A percentile compares a stretch with the other conserved stretches of the same genome.
Conservation (phyloP, 2,797 vertebrate genomes). For the Adelosebastes latens region DNA sequence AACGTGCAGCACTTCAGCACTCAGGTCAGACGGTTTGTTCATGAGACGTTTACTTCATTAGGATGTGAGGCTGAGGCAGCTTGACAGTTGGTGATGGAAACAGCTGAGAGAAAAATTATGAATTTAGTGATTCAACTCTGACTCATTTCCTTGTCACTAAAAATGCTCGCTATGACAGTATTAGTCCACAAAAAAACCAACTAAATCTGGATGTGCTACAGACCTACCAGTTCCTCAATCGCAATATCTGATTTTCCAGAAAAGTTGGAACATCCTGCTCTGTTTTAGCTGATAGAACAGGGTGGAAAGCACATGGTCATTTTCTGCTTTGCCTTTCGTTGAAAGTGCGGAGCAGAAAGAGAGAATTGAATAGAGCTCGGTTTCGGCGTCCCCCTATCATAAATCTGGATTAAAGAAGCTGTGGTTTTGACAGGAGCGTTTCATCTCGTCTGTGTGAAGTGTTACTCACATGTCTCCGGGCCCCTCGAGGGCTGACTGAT, state of each 20-base stretch:
- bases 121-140: not conserved
- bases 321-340: not conserved
- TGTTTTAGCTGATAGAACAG: not conserved
- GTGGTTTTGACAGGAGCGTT: slow-evolving; percentile 52
- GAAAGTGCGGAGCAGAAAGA: not conserved
- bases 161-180: not conserved
- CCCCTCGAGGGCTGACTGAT: slow-evolving; percentile 41
- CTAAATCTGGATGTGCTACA: not conserved
- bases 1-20: slow-evolving; percentile 22
- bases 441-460: slow-evolving; percentile 47
- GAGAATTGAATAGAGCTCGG: not conserved
- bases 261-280: not conserved
- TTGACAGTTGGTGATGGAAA: not conserved
- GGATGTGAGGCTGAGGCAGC: not conserved
- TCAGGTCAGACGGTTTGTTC: slow-evolving; percentile 9
- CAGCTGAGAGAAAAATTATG: not conserved
- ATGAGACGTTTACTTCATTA: slow-evolving; percentile 10
- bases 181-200: not conserved
- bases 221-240: not conserved
- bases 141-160: not conserved
- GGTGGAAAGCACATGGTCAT: slow-evolving; percentile 11
- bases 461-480: slow-evolving; percentile 45
- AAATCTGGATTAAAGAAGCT: slow-evolving; percentile 59
- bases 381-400: slow-evolving; percentile 49
- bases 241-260: not conserved